phyloP scores from a whole-genome alignment of 2,113 vertebrate genomes.

The Vulpes lagopus region DNA sequence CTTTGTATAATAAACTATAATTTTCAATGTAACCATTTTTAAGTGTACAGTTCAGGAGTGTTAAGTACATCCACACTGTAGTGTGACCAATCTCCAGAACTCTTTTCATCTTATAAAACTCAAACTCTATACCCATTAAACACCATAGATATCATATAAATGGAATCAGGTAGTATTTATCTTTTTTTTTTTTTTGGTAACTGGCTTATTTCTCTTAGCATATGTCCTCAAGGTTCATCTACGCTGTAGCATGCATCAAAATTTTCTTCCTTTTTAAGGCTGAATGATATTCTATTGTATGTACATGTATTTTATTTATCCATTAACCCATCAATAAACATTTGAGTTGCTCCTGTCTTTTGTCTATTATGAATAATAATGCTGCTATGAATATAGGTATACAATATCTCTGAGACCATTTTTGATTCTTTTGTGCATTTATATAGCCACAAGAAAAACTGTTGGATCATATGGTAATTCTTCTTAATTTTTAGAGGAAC shows the following conservation, averaged over 20 bases:
- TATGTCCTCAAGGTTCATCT: background rate
- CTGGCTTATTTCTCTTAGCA: background rate
- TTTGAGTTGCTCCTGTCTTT: background rate
- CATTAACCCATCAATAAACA: background rate
- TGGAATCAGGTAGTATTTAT: background rate
- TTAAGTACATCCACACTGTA: background rate
- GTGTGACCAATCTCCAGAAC: background rate
- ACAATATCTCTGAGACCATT: background rate
- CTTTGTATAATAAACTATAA: background rate
- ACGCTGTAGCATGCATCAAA: background rate
- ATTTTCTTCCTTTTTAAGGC: background rate
- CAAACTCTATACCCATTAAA: background rate
- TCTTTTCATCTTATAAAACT: background rate
- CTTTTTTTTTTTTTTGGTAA: background rate
- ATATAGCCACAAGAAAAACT: background rate
- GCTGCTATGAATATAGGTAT: background rate
- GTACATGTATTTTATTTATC: background rate
- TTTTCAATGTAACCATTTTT: background rate
- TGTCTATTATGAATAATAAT: background rate
- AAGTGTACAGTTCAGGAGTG: background rate
- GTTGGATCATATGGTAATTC: background rate
- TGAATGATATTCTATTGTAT: background rate
- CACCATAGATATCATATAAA: background rate
- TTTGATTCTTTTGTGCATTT: constrained; percentile 2
- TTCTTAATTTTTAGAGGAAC: background rate